Base-by-base conservation (phyloP, 2,888 invertebrate species). In the Ametastegia equiseti region DNA sequence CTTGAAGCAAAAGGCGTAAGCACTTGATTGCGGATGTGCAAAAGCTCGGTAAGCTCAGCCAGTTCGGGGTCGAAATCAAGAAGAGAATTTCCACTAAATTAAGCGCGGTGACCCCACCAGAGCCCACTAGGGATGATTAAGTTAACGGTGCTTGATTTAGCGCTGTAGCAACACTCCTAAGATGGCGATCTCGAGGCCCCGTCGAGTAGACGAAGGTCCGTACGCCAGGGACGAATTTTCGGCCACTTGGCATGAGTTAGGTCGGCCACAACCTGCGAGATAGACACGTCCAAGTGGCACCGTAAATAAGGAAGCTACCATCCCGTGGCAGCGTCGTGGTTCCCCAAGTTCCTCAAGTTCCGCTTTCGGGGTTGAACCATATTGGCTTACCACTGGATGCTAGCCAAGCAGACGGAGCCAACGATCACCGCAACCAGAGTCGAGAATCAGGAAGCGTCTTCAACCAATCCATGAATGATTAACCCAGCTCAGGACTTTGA, bases 121-220 rank as follows among this genome's bases (percentile, higher is more conserved):
- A 33, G 63, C 57, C 60, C 60, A 78, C 57, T 77, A 45, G 81
- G 81, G 78, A 85, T 85, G 83, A 85, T 85, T 83, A 84, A 84
- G 85, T 85, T 83, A 84, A 85, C 84, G 82, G 82, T 81, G 84
- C 85, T 85, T 85, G 85, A 85, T 85, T 85, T 85, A 85, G 83
- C 80, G 81, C 75, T 30, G 75, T 39, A 81, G 75, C 54, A 73
- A 45, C 80, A 73, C 60, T 83, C 80, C 47, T 77, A 71, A 81
- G 67, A 75, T 75, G 54, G 75, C 54, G 30, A 87, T 86, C 84
- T 85, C 83, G 84, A 83, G 78, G 11, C 78, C 83, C 83, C 85
- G 84, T 81, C 86, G 82, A 75, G 83, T 86, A 88, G 89, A 90
- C 89, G 90, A 89, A 90, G 90, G 89, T 90, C 86, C 86, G 87